Conservation (phyloP, 2,888 invertebrate genomes). For the Agrypnus murinus region DNA sequence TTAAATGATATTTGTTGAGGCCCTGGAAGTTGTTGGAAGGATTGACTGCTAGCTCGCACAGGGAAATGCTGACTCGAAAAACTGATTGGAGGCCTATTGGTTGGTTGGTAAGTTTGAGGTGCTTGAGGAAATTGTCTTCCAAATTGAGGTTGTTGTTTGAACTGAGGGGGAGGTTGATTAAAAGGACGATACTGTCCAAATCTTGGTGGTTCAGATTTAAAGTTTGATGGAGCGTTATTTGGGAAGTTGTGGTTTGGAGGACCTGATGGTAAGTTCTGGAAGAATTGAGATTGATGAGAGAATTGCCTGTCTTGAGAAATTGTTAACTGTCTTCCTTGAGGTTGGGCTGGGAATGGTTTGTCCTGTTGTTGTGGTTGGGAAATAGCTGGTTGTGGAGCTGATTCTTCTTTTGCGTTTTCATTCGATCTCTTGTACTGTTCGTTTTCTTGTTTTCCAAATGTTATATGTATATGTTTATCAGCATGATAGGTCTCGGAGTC, state of each 20-base stretch:
- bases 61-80: conserved; percentile 35
- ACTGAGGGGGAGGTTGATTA: conserved; percentile 50
- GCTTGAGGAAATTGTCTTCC: conserved; percentile 43
- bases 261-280: conserved; percentile 30
- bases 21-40: conserved; percentile 48
- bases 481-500: conserved; percentile 90
- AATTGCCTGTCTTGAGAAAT: conserved; percentile 46
- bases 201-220: conserved; percentile 25
- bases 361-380: conserved; percentile 70
- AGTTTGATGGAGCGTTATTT: conserved; percentile 32
- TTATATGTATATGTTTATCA: conserved; percentile 86
- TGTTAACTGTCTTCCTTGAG: conserved; percentile 58
- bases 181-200: conserved; percentile 21
- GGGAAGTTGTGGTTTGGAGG: conserved; percentile 45
- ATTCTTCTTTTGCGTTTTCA: conserved; percentile 76
- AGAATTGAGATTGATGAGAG: conserved; percentile 36
- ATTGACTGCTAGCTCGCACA: conserved; percentile 20
- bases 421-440: conserved; percentile 71
- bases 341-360: conserved; percentile 43
- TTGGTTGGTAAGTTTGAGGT: conserved; percentile 39
- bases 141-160: conserved; percentile 64
- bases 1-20: conserved; percentile 45
- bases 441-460: conserved; percentile 82
- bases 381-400: conserved; percentile 78
- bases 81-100: conserved; percentile 26